These are phyloP conservation scores for Congeria kusceri DNA, from an alignment of 2,888 invertebrate genomes.

Conservation along the genomic window DNA sequence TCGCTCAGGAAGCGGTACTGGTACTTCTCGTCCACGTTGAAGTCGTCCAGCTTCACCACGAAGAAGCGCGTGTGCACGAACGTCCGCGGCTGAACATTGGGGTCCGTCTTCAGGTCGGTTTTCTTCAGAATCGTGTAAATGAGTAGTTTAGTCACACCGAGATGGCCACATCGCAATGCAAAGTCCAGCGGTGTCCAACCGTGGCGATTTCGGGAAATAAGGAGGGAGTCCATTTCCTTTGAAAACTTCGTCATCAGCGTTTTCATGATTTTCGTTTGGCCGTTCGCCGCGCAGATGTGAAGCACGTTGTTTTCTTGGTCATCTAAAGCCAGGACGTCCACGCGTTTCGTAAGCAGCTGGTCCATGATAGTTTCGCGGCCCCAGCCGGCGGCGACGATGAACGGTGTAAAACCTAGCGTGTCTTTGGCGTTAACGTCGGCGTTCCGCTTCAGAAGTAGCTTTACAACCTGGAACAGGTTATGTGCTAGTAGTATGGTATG, in stretches of 20 bases:
- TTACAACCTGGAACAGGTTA: constrained; percentile 19
- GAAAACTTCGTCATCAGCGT: constrained; percentile 45
- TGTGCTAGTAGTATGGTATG: no score
- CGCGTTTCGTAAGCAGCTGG: constrained; percentile 32
- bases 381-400: constrained; percentile 63
- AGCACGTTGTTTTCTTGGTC: constrained; percentile 59
- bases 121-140: constrained; percentile 38
- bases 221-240: constrained; percentile 50
- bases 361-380: constrained; percentile 60
- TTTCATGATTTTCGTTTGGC: constrained; percentile 55
- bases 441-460: constrained; percentile 52
- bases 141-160: constrained; percentile 49
- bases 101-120: constrained; percentile 26
- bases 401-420: constrained; percentile 57
- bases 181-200: constrained; percentile 66
- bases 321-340: constrained; percentile 43
- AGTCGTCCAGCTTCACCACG: constrained; percentile 59
- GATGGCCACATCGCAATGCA: constrained; percentile 62
- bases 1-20: constrained; percentile 56
- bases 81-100: constrained; percentile 48
- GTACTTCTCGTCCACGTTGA: constrained; percentile 48
- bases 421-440: constrained; percentile 65
- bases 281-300: constrained; percentile 60
- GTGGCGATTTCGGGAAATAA: constrained; percentile 57
- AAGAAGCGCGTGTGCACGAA: constrained; percentile 64